phyloP scores from a whole-genome alignment of 2,888 invertebrate genomes.

The Anoncus sp. region DNA sequence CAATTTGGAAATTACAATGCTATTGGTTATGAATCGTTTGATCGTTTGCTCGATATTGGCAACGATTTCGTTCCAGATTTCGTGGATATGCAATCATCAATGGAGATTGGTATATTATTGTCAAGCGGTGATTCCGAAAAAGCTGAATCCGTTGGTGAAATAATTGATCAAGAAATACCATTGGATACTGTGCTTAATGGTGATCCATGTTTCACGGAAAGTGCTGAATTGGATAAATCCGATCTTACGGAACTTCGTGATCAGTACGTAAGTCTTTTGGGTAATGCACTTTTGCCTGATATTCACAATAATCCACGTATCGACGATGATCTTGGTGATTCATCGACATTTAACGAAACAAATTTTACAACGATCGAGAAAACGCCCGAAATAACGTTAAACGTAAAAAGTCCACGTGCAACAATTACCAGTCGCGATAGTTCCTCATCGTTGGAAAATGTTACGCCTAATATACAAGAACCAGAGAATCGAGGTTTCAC shows the following conservation, averaged over 20 bases:
- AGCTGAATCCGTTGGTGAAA: constrained; percentile 43
- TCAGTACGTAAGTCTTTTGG: constrained; percentile 67
- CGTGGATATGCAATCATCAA: constrained; percentile 57
- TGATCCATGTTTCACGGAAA: constrained; percentile 69
- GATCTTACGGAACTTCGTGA: constrained; percentile 66
- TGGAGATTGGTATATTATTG: constrained; percentile 60
- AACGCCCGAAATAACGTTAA: constrained; percentile 22
- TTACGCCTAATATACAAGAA: constrained; percentile 61
- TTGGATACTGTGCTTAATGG: constrained; percentile 67
- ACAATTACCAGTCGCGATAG: constrained; percentile 28
- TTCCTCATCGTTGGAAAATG: constrained; percentile 60
- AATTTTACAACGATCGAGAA: constrained; percentile 45
- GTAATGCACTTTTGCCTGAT: constrained; percentile 62
- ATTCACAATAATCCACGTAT: constrained; percentile 44
- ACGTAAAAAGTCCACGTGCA: neutral
- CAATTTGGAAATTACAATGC: constrained; percentile 21
- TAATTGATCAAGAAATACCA: constrained; percentile 47
- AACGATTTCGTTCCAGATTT: constrained; percentile 61
- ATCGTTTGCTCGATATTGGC: constrained; percentile 57
- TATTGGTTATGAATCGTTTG: constrained; percentile 57
- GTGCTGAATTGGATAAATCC: constrained; percentile 68
- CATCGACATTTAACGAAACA: constrained; percentile 21
- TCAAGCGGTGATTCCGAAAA: constrained; percentile 55
- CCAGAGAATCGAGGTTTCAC: constrained; percentile 14
- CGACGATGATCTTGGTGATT: constrained; percentile 37